A percentile compares a stretch with the other conserved stretches of the same genome.
Conservation (phyloP, 2,888 invertebrate species). For the Eueremaeus valkanovi region DNA sequence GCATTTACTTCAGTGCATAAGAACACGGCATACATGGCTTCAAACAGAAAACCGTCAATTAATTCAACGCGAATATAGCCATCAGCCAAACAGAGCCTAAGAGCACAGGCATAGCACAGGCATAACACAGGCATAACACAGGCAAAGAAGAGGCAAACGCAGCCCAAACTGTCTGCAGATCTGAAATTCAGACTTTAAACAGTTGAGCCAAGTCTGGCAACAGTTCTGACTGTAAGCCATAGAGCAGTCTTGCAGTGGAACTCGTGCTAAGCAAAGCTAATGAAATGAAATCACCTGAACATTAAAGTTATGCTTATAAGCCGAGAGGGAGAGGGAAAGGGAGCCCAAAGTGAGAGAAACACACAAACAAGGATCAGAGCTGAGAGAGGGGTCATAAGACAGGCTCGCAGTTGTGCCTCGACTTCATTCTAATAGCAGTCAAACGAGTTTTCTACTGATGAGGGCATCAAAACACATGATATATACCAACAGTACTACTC, state of each 20-base stretch:
- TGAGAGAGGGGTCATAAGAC: conserved; percentile 6
- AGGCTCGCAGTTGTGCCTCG: conserved; percentile 3
- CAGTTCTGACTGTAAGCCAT: not conserved
- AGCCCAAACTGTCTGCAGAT: not conserved
- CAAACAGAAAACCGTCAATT: conserved; percentile 28
- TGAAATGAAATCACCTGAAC: conserved; percentile 34
- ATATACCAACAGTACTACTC: conserved; percentile 1
- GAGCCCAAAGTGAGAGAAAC: not conserved
- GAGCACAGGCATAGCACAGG: too few relatives aligned
- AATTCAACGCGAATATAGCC: conserved; percentile 27
- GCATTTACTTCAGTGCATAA: conserved; percentile 18
- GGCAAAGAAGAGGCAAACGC: too few relatives aligned
- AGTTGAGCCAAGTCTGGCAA: not conserved
- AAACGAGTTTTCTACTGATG: conserved; percentile 26
- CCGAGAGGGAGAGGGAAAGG: conserved; percentile 4
- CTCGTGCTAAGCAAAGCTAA: conserved; percentile 30
- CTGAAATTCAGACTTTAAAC: not conserved
- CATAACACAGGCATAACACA: too few relatives aligned
- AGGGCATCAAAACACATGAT: conserved; percentile 11
- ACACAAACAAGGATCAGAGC: not conserved
- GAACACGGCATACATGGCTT: not conserved
- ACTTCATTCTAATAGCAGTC: not conserved
- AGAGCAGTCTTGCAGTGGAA: conserved; percentile 7
- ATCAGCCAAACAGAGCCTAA: not conserved
- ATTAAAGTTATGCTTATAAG: not conserved